These are phyloP conservation scores for Pelosia muscerda DNA, from an alignment of 2,888 invertebrate species.

Conservation along the genomic window DNA sequence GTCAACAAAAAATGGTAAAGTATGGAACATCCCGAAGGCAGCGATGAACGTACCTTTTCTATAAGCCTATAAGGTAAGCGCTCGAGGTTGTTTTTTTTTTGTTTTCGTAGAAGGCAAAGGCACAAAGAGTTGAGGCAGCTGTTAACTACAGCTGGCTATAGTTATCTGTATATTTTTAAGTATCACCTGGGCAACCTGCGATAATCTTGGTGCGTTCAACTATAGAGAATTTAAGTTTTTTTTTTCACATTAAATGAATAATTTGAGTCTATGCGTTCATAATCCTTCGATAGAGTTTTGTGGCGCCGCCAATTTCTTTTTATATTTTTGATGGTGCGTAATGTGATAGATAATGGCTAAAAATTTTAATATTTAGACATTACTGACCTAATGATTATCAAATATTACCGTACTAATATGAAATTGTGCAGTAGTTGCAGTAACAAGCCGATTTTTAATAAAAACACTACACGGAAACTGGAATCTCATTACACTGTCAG, in stretches of 20 bases:
- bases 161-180: slow-evolving; percentile 55
- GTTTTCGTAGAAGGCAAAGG: slow-evolving; percentile 69
- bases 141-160: slow-evolving; percentile 74
- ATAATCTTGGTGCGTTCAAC: slow-evolving; percentile 6
- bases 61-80: slow-evolving; percentile 82
- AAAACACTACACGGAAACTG: slow-evolving; percentile 38
- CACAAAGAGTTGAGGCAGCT: slow-evolving; percentile 80
- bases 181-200: slow-evolving; percentile 67
- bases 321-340: too few species aligned
- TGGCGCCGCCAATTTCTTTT: neutral
- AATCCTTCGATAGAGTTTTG: neutral
- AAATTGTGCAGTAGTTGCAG: slow-evolving; percentile 18
- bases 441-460: slow-evolving; percentile 22
- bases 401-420: slow-evolving; percentile 5
- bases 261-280: neutral
- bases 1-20: slow-evolving; percentile 70
- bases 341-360: neutral
- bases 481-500: slow-evolving; percentile 42
- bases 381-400: too few species aligned
- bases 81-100: slow-evolving; percentile 65
- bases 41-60: slow-evolving; percentile 77
- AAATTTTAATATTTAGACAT: too few species aligned
- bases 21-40: slow-evolving; percentile 59
- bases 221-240: neutral
- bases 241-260: neutral